Percentiles rank a stretch among this genome's conserved stretches.
These are phyloP conservation scores for Cygnus buccinator DNA, from an alignment of 2,113 vertebrate species.

Conservation along the genomic window DNA sequence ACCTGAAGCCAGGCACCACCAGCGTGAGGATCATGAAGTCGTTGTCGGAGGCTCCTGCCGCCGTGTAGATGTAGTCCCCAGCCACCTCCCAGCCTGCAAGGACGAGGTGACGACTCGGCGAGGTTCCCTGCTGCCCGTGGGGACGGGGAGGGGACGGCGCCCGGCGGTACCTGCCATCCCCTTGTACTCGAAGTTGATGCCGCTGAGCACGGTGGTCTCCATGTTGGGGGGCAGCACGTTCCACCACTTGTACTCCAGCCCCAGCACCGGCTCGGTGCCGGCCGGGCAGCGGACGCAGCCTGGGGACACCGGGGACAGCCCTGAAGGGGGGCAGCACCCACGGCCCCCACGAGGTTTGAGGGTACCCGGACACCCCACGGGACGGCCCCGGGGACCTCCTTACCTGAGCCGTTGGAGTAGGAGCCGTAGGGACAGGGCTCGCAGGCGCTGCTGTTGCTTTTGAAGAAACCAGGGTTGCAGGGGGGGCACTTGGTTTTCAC, in stretches of 20 bases:
- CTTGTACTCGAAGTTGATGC: conserved; percentile 82
- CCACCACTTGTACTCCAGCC: conserved; percentile 98
- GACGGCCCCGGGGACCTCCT: background rate
- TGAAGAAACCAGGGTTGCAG: conserved; percentile 93
- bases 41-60: conserved; percentile 84
- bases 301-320: conserved; percentile 53
- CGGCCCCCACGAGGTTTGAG: background rate
- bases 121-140: background rate
- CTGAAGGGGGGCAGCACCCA: background rate
- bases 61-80: conserved; percentile 92
- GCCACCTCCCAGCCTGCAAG: conserved; percentile 93
- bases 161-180: conserved; percentile 80
- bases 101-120: background rate
- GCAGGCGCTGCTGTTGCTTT: conserved; percentile 82
- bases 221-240: conserved; percentile 91
- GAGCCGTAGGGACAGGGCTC: conserved; percentile 83
- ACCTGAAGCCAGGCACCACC: conserved; percentile 92
- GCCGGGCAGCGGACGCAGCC: conserved; percentile 86
- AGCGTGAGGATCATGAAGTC: conserved; percentile 91
- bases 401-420: conserved; percentile 93
- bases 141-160: background rate
- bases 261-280: conserved; percentile 86
- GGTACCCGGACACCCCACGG: background rate
- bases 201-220: conserved; percentile 84
- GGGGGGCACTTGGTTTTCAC: conserved; percentile 86